These are phyloP conservation scores for Colaptes auratus DNA, from an alignment of 2,113 vertebrate genomes.

Conservation along the genomic window DNA sequence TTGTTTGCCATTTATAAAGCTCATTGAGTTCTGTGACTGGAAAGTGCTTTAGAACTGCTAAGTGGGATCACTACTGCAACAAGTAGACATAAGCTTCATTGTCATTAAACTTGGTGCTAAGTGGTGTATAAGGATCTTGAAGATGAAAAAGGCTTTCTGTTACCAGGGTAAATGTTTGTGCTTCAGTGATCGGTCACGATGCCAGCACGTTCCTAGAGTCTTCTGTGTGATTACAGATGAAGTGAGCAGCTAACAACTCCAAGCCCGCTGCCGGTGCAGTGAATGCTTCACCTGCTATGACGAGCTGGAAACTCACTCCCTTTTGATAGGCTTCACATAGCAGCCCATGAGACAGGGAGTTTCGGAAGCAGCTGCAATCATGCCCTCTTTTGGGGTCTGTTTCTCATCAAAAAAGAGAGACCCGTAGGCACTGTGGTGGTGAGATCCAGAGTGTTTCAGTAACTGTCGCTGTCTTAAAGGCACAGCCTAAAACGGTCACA, in stretches of 20 bases:
- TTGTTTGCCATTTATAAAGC: neutral
- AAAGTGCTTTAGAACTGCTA: neutral
- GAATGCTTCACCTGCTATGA: neutral
- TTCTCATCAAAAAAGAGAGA: neutral
- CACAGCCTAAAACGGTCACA: no score
- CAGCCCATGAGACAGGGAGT: neutral
- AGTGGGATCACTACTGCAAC: neutral
- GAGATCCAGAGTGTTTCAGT: no score
- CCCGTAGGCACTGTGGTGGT: no score
- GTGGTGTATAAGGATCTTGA: neutral
- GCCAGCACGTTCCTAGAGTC: neutral
- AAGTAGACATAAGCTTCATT: neutral
- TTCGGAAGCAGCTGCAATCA: neutral
- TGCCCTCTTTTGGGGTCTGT: neutral
- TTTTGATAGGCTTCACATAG: fast-evolving
- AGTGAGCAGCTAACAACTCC: neutral
- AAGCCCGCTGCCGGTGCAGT: neutral
- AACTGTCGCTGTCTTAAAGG: no score
- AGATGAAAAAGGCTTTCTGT: neutral
- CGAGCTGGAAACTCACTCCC: neutral
- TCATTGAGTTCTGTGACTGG: neutral
- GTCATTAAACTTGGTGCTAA: neutral
- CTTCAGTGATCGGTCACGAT: neutral
- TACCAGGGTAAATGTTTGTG: neutral
- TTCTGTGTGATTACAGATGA: neutral